These are phyloP conservation scores for Phylloscopus whistleri DNA, from an alignment of 2,113 vertebrate species.

Conservation along the genomic window DNA sequence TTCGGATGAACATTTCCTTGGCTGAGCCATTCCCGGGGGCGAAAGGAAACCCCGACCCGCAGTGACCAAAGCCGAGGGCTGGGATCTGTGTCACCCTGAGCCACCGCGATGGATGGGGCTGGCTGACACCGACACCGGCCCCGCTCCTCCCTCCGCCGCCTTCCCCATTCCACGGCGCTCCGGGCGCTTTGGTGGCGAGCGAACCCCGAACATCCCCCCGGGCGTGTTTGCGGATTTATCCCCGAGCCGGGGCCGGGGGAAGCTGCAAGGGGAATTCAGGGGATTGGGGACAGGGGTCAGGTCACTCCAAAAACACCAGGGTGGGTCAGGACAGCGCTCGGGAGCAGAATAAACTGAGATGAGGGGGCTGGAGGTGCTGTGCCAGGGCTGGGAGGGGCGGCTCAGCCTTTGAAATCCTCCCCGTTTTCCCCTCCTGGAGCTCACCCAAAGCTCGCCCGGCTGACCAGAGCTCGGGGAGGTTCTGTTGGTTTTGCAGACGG, in stretches of 20 bases:
- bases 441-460: neutral
- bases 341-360: neutral
- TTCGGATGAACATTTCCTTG: neutral
- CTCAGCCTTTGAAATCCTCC: neutral
- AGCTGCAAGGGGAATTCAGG: neutral
- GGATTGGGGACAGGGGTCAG: neutral
- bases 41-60: neutral
- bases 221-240: neutral
- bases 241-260: neutral
- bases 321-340: neutral
- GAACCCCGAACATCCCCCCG: fast-evolving
- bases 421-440: neutral
- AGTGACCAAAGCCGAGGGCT: neutral
- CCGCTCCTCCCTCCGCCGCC: neutral
- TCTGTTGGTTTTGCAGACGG: neutral
- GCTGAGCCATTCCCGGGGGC: neutral
- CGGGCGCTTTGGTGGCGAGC: neutral
- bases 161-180: neutral
- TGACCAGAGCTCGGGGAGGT: neutral
- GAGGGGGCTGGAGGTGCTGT: neutral
- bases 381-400: neutral
- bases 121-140: neutral
- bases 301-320: neutral
- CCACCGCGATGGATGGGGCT: neutral
- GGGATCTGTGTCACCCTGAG: neutral